These are phyloP conservation scores for Clivina fossor DNA, from an alignment of 2,888 invertebrate genomes.

Conservation along the genomic window DNA sequence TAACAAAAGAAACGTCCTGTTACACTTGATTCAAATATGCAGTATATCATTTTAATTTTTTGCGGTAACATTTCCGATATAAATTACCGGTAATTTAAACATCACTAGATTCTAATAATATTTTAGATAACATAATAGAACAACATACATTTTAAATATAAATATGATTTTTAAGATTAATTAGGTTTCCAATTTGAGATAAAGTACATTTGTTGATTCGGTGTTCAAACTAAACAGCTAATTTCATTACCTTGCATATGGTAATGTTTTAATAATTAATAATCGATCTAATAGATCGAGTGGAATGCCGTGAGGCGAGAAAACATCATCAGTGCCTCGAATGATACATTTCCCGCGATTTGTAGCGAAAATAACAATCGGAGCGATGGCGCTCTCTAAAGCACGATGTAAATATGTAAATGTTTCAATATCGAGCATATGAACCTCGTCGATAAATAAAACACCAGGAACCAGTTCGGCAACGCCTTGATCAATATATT, in stretches of 20 bases:
- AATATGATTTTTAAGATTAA: too few species aligned
- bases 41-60: too few species aligned
- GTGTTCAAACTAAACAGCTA: too few species aligned
- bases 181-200: too few species aligned
- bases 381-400: slow-evolving; percentile 93
- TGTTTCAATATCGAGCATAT: slow-evolving; percentile 99
- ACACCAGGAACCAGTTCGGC: slow-evolving; percentile 98
- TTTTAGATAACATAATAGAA: too few species aligned
- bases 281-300: slow-evolving; percentile 92
- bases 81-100: too few species aligned
- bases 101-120: too few species aligned
- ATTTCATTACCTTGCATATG: slow-evolving; percentile 61
- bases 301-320: slow-evolving; percentile 95
- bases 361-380: slow-evolving; percentile 98
- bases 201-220: too few species aligned
- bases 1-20: too few species aligned
- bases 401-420: slow-evolving; percentile 98
- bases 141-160: too few species aligned
- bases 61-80: too few species aligned
- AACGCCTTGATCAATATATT: slow-evolving; percentile 98
- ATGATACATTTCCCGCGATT: slow-evolving; percentile 93
- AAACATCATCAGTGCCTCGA: slow-evolving; percentile 81
- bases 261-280: slow-evolving; percentile 90
- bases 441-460: slow-evolving; percentile 96
- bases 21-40: too few species aligned